Conservation (phyloP, 2,113 vertebrate genomes). For the Phainopepla nitens region DNA sequence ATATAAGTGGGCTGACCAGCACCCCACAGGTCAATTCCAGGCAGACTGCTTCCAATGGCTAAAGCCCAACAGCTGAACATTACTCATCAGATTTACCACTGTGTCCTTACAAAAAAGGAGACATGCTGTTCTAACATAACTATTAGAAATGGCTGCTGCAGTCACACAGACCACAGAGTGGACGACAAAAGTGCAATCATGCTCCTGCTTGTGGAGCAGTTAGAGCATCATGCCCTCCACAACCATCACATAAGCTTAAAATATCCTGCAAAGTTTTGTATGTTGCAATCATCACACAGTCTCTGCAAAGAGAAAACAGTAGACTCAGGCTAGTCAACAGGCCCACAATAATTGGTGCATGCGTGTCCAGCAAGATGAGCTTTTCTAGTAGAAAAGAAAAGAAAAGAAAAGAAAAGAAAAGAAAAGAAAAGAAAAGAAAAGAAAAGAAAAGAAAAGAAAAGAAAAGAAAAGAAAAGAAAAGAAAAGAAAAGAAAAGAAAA, state of each 20-base stretch:
- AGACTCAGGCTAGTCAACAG: background rate
- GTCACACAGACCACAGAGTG: background rate
- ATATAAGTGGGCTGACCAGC: background rate
- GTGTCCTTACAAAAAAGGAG: background rate
- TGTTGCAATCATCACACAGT: background rate
- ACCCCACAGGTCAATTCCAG: background rate
- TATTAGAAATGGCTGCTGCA: background rate
- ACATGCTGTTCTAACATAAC: background rate
- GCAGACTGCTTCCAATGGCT: background rate
- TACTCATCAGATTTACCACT: slow-evolving; percentile 34
- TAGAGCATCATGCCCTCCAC: background rate
- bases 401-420: too few relatives aligned
- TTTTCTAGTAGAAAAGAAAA: background rate
- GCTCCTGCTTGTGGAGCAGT: background rate
- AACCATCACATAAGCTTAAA: background rate
- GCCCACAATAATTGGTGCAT: background rate
- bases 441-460: background rate
- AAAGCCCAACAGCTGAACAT: slow-evolving; percentile 23
- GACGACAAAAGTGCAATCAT: background rate
- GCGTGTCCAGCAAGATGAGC: background rate
- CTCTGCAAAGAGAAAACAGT: background rate
- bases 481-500: background rate
- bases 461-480: background rate
- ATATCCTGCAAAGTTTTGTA: background rate
- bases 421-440: background rate